A percentile compares a stretch with the other conserved stretches of the same genome.
Evolutionary conservation across 92 coral and sea anemone genomes (phyloP).

Genomic region (Porites lobata): DNA sequence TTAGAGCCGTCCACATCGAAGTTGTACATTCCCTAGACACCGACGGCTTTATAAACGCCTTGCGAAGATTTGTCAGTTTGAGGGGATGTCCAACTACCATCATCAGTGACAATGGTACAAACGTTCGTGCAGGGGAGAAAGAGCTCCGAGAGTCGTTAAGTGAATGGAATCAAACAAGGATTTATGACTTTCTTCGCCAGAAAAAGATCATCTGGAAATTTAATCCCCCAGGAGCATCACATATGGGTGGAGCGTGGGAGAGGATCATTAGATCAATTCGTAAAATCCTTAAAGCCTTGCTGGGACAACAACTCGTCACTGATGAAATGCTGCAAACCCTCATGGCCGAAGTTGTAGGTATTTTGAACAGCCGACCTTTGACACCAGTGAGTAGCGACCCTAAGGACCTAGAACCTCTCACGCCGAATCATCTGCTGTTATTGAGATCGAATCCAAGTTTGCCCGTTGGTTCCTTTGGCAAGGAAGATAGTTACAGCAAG

Average conservation of each 20-base stretch:
- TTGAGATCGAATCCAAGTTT: too few species aligned
- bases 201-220: too few species aligned
- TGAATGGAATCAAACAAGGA: too few species aligned
- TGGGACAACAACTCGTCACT: slow-evolving; percentile 40
- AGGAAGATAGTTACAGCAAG: too few species aligned
- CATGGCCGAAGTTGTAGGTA: slow-evolving; percentile 40
- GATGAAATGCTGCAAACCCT: slow-evolving; percentile 16
- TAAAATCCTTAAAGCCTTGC: neutral
- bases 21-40: neutral
- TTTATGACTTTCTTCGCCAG: too few species aligned
- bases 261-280: too few species aligned
- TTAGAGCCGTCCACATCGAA: too few species aligned
- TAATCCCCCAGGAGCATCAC: slow-evolving; percentile 28
- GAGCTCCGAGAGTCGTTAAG: too few species aligned
- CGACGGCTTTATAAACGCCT: neutral
- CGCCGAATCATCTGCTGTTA: slow-evolving; percentile 51
- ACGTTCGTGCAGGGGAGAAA: too few species aligned
- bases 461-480: neutral
- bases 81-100: too few species aligned
- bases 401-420: slow-evolving; percentile 19
- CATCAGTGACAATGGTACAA: too few species aligned
- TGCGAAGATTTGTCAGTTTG: too few species aligned
- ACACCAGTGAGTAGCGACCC: neutral
- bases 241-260: slow-evolving; percentile 32
- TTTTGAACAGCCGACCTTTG: neutral